These are phyloP conservation scores for Aix galericulata DNA, from an alignment of 2,113 vertebrate genomes.

Conservation along the genomic window DNA sequence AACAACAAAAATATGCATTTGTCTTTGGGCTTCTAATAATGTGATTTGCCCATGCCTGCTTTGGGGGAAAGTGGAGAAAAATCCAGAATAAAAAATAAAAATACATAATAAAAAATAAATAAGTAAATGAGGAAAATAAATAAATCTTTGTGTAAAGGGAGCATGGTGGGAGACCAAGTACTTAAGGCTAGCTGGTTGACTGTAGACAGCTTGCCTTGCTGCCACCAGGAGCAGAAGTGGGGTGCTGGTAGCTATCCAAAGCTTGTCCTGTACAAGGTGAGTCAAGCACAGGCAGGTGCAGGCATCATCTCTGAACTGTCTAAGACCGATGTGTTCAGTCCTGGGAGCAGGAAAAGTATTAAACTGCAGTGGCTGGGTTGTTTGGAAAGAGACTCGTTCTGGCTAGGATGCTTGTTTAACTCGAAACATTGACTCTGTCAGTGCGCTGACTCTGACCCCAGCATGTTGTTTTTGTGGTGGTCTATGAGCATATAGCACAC, in stretches of 20 bases:
- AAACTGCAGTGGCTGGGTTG: neutral
- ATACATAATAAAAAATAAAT: neutral
- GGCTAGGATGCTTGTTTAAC: neutral
- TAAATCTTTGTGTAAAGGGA: neutral
- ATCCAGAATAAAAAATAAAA: neutral
- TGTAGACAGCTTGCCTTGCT: neutral
- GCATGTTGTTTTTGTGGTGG: neutral
- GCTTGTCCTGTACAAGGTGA: neutral
- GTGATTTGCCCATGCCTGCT: rapidly evolving
- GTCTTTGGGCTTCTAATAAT: neutral
- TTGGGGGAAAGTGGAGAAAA: neutral
- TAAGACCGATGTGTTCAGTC: neutral
- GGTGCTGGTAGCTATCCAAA: neutral
- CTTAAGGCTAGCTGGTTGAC: neutral
- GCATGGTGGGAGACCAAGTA: rapidly evolving
- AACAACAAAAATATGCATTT: neutral
- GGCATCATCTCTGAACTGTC: neutral
- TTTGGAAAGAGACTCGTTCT: neutral
- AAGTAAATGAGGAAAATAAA: neutral
- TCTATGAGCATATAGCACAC: rapidly evolving
- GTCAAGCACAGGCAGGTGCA: neutral
- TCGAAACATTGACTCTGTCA: neutral
- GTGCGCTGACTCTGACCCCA: neutral
- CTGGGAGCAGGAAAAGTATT: neutral
- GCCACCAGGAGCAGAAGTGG: neutral